phyloP scores from a whole-genome alignment of 2,113 vertebrate species.

The Paradisaea rubra region DNA sequence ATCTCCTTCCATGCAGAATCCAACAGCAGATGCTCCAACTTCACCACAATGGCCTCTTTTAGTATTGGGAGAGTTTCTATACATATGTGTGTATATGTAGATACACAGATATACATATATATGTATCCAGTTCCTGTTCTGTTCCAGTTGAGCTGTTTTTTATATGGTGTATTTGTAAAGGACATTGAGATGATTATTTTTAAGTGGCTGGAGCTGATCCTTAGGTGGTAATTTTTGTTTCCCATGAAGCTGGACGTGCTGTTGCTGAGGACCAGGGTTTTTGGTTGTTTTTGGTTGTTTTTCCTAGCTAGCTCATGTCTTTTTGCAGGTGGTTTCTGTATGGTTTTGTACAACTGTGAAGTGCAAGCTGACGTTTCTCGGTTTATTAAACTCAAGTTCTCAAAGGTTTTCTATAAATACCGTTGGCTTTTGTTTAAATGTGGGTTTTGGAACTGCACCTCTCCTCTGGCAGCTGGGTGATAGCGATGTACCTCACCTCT shows the following conservation, averaged over 20 bases:
- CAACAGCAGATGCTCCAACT: constrained; percentile 49
- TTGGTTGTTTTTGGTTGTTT: not conserved
- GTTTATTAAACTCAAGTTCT: constrained; percentile 75
- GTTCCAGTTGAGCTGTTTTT: constrained; percentile 54
- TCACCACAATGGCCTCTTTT: constrained; percentile 87
- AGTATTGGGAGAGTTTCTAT: constrained; percentile 57
- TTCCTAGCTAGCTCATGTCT: constrained; percentile 19
- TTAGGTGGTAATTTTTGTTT: constrained; percentile 24
- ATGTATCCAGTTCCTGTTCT: constrained; percentile 47
- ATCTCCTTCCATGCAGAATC: constrained; percentile 45
- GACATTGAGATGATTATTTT: constrained; percentile 53
- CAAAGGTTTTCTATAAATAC: constrained; percentile 41
- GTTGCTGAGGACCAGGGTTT: constrained; percentile 29
- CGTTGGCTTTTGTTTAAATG: constrained; percentile 9
- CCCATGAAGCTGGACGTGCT: not conserved
- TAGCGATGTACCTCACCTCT: not conserved
- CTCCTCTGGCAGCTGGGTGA: not conserved
- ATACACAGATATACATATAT: constrained; percentile 45
- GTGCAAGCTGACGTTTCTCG: constrained; percentile 46
- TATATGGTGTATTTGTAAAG: constrained; percentile 73
- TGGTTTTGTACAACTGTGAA: constrained; percentile 62
- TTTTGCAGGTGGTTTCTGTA: constrained; percentile 46
- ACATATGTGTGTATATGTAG: constrained; percentile 48
- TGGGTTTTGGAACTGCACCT: constrained; percentile 26
- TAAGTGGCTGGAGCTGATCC: constrained; percentile 41